Evolutionary conservation across 2,113 vertebrate genomes (phyloP), one percentile per base, ranked within the genome.

Genomic region (Tapirus terrestris): DNA sequence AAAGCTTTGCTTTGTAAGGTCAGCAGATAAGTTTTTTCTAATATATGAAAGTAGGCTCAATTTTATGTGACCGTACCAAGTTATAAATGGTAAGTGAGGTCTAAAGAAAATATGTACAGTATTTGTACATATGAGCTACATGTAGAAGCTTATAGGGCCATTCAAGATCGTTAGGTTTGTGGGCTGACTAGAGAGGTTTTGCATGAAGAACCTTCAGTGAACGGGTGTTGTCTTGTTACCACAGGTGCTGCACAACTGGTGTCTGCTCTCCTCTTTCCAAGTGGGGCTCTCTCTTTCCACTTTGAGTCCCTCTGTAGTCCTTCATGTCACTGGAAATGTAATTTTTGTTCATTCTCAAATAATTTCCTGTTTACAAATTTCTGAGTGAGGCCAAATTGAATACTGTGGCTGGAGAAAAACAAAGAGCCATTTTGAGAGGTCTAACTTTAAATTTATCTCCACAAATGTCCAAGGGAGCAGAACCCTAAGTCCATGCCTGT

Each of bases 191-290:
- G 3, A 53, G 36, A 75, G 51, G 8, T 27, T 60, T 51, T 60
- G 16, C 6, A 17, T 20, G 11, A 36, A 53, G 13, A 90, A 45
- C n/a, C 27, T 73, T 36, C 56, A 43, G 21, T 43, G 39, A 48
- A 29, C 60, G 75, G 48, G 18, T 17, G 6, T 16, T 36, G 3
- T 43, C 43, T 29, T 8, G 1, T 53, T 33, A 36, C 53, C 27
- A 45, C 21, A 13, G 16, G 72, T 6, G 48, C 33, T n/a, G 21
- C 0, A 1, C 31, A 3, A 8, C 16, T 16, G 23, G 14, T 18
- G 18, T 8, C 75, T 36, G 2, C 5, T 8, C 75, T 67, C 11
- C 17, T 92, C 25, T 72, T 91, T 33, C 20, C 25, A 7, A 25
- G 1, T 43, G 25, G 23, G 23, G 1, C n/a, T 67, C 33, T 79